A percentile compares a stretch with the other conserved stretches of the same genome.
These are phyloP conservation scores for Tyrannus savana DNA, from an alignment of 2,113 vertebrate genomes.

Conservation along the genomic window DNA sequence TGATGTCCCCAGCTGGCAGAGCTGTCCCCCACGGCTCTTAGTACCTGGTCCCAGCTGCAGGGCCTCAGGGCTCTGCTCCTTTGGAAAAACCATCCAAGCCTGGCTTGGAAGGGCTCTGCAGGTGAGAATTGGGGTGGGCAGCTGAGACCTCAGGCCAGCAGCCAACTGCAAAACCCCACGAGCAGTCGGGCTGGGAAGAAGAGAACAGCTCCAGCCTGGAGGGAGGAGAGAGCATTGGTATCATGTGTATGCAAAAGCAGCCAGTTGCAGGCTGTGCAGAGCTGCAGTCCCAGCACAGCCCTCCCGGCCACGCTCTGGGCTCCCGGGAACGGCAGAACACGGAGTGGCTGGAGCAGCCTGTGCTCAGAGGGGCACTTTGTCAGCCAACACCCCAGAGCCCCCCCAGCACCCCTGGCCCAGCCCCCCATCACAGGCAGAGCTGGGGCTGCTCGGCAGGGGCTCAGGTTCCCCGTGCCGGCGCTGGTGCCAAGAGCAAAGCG, in stretches of 20 bases:
- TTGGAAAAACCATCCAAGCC: not conserved
- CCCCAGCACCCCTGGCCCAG: rapidly evolving
- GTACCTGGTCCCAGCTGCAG: not conserved
- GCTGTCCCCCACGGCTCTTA: not conserved
- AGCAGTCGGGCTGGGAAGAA: not conserved
- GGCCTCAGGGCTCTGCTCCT: not conserved
- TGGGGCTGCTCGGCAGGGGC: not conserved
- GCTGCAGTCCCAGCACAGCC: not conserved
- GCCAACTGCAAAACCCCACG: not conserved
- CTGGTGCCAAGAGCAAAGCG: not conserved
- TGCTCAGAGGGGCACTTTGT: not conserved
- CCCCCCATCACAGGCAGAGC: rapidly evolving
- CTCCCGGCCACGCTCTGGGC: not conserved
- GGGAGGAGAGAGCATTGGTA: not conserved
- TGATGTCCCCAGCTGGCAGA: not conserved
- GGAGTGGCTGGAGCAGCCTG: not conserved
- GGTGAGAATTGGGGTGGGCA: not conserved
- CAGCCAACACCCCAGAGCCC: not conserved
- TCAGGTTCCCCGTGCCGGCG: rapidly evolving
- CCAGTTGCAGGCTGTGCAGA: not conserved
- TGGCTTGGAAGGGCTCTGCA: not conserved
- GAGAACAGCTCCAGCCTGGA: not conserved
- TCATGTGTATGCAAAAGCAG: not conserved
- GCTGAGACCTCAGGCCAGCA: not conserved
- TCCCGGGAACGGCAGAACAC: not conserved